Evolutionary conservation across 2,888 invertebrate genomes (phyloP).

Genomic region (Drosophila parthenogenetica): DNA sequence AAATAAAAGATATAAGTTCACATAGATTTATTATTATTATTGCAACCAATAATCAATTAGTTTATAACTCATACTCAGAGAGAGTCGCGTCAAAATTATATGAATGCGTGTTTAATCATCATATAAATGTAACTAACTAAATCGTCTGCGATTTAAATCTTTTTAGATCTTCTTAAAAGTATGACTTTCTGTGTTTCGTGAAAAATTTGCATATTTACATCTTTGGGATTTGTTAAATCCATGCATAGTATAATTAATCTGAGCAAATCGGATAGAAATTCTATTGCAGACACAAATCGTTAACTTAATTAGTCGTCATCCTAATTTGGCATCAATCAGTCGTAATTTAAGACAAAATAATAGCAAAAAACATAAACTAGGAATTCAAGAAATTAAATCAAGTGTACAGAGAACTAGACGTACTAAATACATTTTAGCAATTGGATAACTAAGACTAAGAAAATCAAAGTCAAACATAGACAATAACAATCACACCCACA

Average conservation of each 20-base stretch:
- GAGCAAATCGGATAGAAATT: slow-evolving; percentile 18
- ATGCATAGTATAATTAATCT: slow-evolving; percentile 22
- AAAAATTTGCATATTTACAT: slow-evolving; percentile 46
- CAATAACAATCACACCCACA: slow-evolving; percentile 54
- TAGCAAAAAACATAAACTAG: slow-evolving; percentile 9
- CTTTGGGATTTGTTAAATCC: slow-evolving; percentile 13
- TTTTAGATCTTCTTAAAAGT: slow-evolving; percentile 25
- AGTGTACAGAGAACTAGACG: slow-evolving; percentile 23
- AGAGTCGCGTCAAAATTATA: slow-evolving; percentile 33
- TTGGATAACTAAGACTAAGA: background rate
- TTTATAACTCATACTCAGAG: slow-evolving; percentile 39
- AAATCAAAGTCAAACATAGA: slow-evolving; percentile 60
- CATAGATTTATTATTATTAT: slow-evolving; percentile 57
- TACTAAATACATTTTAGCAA: slow-evolving; percentile 3
- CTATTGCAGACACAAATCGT: slow-evolving; percentile 14
- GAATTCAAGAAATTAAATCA: slow-evolving; percentile 35
- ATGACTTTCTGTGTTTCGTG: slow-evolving; percentile 17
- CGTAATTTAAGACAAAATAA: slow-evolving; percentile 17
- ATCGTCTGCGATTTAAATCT: slow-evolving; percentile 28
- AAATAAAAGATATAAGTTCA: slow-evolving; percentile 28
- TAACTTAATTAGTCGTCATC: slow-evolving; percentile 25
- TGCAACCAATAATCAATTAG: slow-evolving; percentile 64
- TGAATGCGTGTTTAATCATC: slow-evolving; percentile 63
- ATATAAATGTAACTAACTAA: slow-evolving; percentile 41
- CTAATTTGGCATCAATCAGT: slow-evolving; percentile 25